phyloP scores from a whole-genome alignment of 2,113 vertebrate genomes.

The Amphiprion percula region DNA sequence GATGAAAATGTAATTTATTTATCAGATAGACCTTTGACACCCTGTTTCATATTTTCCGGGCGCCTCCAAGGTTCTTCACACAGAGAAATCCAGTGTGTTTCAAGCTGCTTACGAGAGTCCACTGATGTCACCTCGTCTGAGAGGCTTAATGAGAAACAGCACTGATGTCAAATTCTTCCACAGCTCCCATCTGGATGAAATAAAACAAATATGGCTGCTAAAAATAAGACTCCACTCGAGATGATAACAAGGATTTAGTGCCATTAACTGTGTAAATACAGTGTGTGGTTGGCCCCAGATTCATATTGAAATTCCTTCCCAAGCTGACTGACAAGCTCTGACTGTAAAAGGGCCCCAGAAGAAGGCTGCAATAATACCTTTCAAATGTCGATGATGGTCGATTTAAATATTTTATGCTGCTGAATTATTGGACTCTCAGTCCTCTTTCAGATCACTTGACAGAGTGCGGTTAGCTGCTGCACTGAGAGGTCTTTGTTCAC shows the following conservation, averaged over 20 bases:
- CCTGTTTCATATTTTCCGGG: neutral
- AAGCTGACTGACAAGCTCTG: slow-evolving; percentile 53
- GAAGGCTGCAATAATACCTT: slow-evolving; percentile 45
- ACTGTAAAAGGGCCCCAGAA: slow-evolving; percentile 31
- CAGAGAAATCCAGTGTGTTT: slow-evolving; percentile 34
- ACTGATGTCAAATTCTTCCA: slow-evolving; percentile 71
- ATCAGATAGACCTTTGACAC: slow-evolving; percentile 58
- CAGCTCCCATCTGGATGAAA: slow-evolving; percentile 79
- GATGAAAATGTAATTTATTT: slow-evolving; percentile 48
- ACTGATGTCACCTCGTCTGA: slow-evolving; percentile 77
- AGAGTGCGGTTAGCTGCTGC: slow-evolving; percentile 29
- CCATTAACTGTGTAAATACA: slow-evolving; percentile 74
- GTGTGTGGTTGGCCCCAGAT: slow-evolving; percentile 60
- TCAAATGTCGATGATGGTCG: slow-evolving; percentile 45
- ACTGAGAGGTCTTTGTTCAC: slow-evolving; percentile 61
- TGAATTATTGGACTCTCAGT: slow-evolving; percentile 58
- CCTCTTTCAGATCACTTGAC: slow-evolving; percentile 56
- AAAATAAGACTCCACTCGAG: slow-evolving; percentile 78
- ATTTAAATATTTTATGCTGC: slow-evolving; percentile 70
- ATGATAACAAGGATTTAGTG: slow-evolving; percentile 78
- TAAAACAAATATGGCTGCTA: slow-evolving; percentile 78
- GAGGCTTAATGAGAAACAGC: slow-evolving; percentile 74
- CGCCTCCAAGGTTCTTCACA: neutral
- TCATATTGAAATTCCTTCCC: slow-evolving; percentile 65
- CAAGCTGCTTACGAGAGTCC: slow-evolving; percentile 23